Percentiles rank a stretch among this genome's conserved stretches.
Evolutionary conservation across 2,888 invertebrate species (phyloP).

Genomic region (Matsumyia berberina): DNA sequence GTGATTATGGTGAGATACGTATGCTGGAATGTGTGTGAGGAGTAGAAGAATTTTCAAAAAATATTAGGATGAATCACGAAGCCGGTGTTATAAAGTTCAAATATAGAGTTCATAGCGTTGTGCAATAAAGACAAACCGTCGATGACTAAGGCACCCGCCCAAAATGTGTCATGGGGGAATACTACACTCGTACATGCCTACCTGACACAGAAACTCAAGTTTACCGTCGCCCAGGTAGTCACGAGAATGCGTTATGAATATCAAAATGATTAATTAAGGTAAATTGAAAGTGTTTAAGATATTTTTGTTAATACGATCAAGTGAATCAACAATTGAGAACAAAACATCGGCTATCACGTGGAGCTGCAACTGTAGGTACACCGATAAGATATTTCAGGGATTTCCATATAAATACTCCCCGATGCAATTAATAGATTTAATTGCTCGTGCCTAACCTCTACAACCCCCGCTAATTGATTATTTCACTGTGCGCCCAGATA

Average conservation of each 20-base stretch:
- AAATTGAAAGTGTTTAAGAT: background rate
- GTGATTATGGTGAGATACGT: background rate
- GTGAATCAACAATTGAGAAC: background rate
- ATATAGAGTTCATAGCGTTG: background rate
- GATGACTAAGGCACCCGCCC: slow-evolving; percentile 9
- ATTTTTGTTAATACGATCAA: background rate
- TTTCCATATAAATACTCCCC: background rate
- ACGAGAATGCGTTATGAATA: slow-evolving; percentile 19
- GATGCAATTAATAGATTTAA: background rate
- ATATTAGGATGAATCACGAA: slow-evolving; percentile 4
- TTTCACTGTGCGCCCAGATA: background rate
- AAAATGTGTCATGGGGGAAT: slow-evolving; percentile 21
- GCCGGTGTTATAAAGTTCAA: background rate
- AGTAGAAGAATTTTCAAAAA: background rate
- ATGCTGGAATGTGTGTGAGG: background rate
- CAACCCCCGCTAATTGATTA: background rate
- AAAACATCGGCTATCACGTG: too few relatives aligned
- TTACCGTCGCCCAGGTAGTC: background rate
- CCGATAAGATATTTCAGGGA: background rate
- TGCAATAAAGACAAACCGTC: background rate
- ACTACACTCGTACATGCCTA: background rate
- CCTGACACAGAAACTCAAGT: slow-evolving; percentile 12
- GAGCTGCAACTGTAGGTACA: background rate
- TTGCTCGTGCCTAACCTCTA: background rate
- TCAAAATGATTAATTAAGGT: background rate